Conservation (phyloP, 2,888 invertebrate genomes). For the Sarcophaga carnaria region DNA sequence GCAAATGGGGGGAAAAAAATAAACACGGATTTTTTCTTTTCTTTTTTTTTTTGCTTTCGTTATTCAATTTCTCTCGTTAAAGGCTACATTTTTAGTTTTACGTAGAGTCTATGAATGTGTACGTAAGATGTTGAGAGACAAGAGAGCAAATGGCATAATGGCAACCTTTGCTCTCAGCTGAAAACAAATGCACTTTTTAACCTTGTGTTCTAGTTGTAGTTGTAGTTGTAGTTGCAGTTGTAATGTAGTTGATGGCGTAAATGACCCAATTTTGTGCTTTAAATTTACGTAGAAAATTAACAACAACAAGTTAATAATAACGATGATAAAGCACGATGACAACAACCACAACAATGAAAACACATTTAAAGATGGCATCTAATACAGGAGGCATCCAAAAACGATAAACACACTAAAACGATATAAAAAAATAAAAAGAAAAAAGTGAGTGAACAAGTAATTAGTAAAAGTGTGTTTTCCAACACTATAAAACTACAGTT, state of each 20-base stretch:
- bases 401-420: constrained; percentile 6
- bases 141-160: no score
- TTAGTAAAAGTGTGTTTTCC: neutral
- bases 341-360: constrained; percentile 32
- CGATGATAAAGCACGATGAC: constrained; percentile 12
- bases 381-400: constrained; percentile 24
- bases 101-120: no score
- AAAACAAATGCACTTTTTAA: constrained; percentile 40
- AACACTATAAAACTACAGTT: constrained; percentile 34
- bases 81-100: no score
- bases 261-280: constrained; percentile 54
- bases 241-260: neutral
- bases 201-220: constrained; percentile 35
- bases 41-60: no score
- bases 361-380: constrained; percentile 46
- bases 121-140: neutral
- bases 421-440: neutral
- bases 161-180: neutral
- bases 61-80: no score
- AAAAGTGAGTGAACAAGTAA: neutral
- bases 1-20: neutral
- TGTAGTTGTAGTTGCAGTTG: no score
- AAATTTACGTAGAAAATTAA: constrained; percentile 20
- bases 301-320: constrained; percentile 26
- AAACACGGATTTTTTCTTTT: neutral